These are phyloP conservation scores for Calyptommatus sinebrachiatus DNA, from an alignment of 2,113 vertebrate species.

Conservation along the genomic window DNA sequence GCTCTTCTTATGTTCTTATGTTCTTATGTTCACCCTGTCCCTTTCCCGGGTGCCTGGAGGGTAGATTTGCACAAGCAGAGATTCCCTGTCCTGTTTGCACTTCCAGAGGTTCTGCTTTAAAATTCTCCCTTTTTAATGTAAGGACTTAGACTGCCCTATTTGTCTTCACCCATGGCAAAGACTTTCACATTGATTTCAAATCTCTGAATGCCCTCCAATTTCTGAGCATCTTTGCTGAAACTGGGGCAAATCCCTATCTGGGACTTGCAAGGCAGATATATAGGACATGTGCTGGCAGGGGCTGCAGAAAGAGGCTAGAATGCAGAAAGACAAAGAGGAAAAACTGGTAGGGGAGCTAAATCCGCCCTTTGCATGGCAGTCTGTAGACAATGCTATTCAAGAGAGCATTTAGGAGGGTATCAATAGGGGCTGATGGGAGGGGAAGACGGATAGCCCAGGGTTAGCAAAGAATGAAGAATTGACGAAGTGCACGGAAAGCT, in stretches of 20 bases:
- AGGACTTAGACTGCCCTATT: background rate
- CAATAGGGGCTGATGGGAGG: too few relatives aligned
- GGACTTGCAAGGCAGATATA: background rate
- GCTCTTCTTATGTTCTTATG: too few relatives aligned
- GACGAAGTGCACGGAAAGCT: too few relatives aligned
- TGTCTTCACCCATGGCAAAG: background rate
- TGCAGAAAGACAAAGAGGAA: background rate
- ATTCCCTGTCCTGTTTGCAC: too few relatives aligned
- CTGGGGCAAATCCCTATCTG: constrained; percentile 3
- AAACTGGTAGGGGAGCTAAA: too few relatives aligned
- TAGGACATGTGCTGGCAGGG: background rate
- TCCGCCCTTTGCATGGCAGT: background rate
- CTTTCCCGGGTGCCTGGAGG: too few relatives aligned
- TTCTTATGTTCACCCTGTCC: too few relatives aligned
- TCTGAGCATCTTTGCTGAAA: background rate
- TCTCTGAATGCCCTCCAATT: too few relatives aligned
- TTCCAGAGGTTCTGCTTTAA: background rate
- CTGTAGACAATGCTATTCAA: background rate
- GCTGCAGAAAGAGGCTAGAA: background rate
- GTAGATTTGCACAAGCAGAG: background rate
- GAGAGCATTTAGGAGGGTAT: too few relatives aligned
- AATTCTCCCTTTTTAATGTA: background rate
- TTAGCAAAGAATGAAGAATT: too few relatives aligned
- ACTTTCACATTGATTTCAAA: background rate
- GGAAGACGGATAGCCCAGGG: too few relatives aligned